Conservation (phyloP, 2,797 vertebrate species). For the Aulostomus chinensis region DNA sequence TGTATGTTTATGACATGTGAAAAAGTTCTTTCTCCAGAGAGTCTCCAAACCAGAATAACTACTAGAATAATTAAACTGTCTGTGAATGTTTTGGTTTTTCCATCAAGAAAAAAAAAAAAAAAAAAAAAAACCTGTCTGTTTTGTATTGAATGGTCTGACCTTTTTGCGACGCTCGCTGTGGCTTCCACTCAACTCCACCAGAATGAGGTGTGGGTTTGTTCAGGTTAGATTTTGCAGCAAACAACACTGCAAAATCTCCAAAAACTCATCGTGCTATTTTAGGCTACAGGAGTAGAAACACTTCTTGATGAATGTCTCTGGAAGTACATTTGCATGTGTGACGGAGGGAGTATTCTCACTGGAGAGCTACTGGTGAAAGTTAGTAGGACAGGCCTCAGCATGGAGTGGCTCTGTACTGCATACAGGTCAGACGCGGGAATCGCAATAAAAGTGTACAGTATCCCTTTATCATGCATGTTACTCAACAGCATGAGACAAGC, state of each 20-base stretch:
- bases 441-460: not conserved
- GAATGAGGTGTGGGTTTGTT: slow-evolving; percentile 35
- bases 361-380: no score
- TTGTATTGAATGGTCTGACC: no score
- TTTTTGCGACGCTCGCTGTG: slow-evolving; percentile 36
- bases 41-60: no score
- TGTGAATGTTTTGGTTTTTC: no score
- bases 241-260: slow-evolving; percentile 11
- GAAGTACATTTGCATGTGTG: not conserved
- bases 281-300: not conserved
- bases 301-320: no score
- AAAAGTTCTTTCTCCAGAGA: no score
- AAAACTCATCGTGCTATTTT: not conserved
- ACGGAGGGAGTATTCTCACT: no score
- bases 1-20: no score
- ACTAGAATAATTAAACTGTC: no score
- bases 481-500: not conserved
- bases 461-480: not conserved
- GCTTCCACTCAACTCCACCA: slow-evolving; percentile 40
- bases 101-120: not conserved
- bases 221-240: slow-evolving; percentile 12
- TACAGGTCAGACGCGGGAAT: not conserved
- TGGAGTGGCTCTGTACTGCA: no score
- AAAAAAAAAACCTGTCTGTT: no score
- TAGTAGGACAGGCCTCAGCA: no score